Evolutionary conservation across 2,113 vertebrate species (phyloP).

Genomic region (Microcebus lehilahytsara): DNA sequence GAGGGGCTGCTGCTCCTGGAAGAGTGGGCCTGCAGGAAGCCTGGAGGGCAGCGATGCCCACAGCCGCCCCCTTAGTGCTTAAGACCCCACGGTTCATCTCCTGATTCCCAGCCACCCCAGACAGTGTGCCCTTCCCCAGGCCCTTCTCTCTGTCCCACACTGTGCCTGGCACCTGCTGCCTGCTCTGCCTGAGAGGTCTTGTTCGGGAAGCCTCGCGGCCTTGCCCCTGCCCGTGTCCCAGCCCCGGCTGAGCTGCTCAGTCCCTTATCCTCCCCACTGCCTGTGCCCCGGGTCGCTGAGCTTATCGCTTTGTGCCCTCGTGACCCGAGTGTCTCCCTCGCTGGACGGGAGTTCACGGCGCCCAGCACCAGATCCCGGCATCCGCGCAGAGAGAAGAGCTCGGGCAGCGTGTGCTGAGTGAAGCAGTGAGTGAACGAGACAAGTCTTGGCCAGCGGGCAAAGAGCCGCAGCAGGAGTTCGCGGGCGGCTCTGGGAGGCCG

Average conservation of each 20-base stretch:
- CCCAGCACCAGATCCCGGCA: neutral
- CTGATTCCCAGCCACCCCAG: neutral
- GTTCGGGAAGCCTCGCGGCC: neutral
- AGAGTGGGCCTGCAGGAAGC: neutral
- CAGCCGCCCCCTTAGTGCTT: neutral
- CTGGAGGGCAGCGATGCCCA: neutral
- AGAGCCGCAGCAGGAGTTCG: neutral
- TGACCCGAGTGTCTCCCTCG: neutral
- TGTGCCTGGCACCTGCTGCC: neutral
- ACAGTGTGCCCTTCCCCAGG: neutral
- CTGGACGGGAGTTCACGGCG: no score
- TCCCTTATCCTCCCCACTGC: neutral
- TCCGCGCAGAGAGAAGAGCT: neutral
- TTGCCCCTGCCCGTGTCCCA: neutral
- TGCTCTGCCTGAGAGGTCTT: neutral
- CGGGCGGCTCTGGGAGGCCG: neutral
- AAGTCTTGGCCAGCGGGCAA: neutral
- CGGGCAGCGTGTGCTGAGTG: no score
- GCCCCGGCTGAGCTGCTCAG: neutral
- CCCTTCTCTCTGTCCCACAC: neutral
- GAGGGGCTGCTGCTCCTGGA: neutral
- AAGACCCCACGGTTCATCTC: rapidly evolving
- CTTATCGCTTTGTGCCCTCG: neutral
- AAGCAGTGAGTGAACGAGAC: neutral
- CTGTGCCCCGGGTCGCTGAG: neutral